Percentiles rank a stretch among this genome's conserved stretches.
These are phyloP conservation scores for Penaeus indicus DNA, from an alignment of 1,140 invertebrate species.

Conservation along the genomic window DNA sequence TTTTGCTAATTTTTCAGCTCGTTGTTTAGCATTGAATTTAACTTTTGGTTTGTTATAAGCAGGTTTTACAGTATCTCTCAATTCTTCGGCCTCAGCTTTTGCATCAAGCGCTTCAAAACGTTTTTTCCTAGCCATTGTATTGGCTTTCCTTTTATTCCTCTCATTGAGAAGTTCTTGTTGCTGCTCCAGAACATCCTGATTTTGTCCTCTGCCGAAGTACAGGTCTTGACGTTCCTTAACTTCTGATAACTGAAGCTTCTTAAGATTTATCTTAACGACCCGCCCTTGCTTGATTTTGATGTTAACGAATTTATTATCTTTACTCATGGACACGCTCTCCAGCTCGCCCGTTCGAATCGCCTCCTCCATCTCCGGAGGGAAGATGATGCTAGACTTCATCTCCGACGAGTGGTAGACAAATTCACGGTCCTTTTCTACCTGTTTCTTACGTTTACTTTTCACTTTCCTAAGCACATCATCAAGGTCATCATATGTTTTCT, in stretches of 20 bases:
- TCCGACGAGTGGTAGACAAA: slow-evolving; percentile 85
- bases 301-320: slow-evolving; percentile 80
- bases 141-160: slow-evolving; percentile 75
- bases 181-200: slow-evolving; percentile 62
- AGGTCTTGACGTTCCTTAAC: slow-evolving; percentile 73
- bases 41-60: slow-evolving; percentile 65
- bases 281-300: slow-evolving; percentile 76
- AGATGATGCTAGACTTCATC: slow-evolving; percentile 81
- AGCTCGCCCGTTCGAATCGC: slow-evolving; percentile 84
- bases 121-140: slow-evolving; percentile 77
- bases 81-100: slow-evolving; percentile 68
- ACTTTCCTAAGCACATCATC: slow-evolving; percentile 64
- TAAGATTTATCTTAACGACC: slow-evolving; percentile 59
- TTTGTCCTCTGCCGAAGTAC: slow-evolving; percentile 65
- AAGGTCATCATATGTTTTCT: slow-evolving; percentile 65
- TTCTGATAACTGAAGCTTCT: slow-evolving; percentile 37
- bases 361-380: slow-evolving; percentile 81
- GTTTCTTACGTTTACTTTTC: slow-evolving; percentile 65
- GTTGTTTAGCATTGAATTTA: slow-evolving; percentile 64
- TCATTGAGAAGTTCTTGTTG: slow-evolving; percentile 68
- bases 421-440: slow-evolving; percentile 73
- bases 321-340: slow-evolving; percentile 81
- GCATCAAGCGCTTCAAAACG: slow-evolving; percentile 81
- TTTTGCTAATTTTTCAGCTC: slow-evolving; percentile 62
- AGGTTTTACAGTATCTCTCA: slow-evolving; percentile 65